phyloP scores from a whole-genome alignment of 1,140 invertebrate genomes.

The Antheraea pernyi region DNA sequence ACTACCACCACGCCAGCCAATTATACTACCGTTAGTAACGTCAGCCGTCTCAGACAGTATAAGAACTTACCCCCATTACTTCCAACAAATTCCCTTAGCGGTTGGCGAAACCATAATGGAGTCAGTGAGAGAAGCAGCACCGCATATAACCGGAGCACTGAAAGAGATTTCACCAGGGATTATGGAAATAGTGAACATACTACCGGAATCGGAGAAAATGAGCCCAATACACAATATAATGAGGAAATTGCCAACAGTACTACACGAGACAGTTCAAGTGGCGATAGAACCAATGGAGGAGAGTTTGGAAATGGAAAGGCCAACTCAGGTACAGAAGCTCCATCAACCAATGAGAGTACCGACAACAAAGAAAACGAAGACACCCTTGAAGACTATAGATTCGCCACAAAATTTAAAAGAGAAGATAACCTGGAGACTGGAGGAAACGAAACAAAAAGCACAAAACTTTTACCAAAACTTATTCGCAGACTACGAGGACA shows the following conservation, averaged over 20 bases:
- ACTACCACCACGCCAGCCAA: constrained; percentile 56
- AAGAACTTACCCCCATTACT: constrained; percentile 68
- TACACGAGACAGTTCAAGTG: constrained; percentile 64
- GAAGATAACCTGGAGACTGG: constrained; percentile 55
- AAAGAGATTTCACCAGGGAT: constrained; percentile 69
- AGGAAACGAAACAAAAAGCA: constrained; percentile 61
- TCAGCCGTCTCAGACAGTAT: constrained; percentile 64
- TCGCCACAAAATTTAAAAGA: constrained; percentile 47
- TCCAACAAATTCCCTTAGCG: constrained; percentile 71
- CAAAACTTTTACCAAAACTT: constrained; percentile 57
- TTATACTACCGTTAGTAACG: constrained; percentile 64
- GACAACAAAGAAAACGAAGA: constrained; percentile 25
- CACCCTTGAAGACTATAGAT: constrained; percentile 34
- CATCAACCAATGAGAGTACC: constrained; percentile 7
- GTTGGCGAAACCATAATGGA: constrained; percentile 69
- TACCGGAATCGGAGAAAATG: constrained; percentile 49
- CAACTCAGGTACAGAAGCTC: constrained; percentile 29
- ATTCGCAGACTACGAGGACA: constrained; percentile 59
- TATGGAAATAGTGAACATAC: constrained; percentile 64
- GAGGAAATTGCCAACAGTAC: constrained; percentile 56
- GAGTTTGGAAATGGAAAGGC: constrained; percentile 31
- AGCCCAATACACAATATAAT: constrained; percentile 56
- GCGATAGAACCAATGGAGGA: constrained; percentile 46
- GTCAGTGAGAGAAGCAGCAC: constrained; percentile 62
- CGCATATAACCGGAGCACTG: constrained; percentile 62